These are phyloP conservation scores for rabbit (Oryctolagus cuniculus) DNA, from an alignment of 2,113 vertebrate genomes.

Conservation along the genomic window mOryCun1.1 NC_091432.1:52870501-52871000, in stretches of 20 bases:
- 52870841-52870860: not conserved
- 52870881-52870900: not conserved
- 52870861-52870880: not conserved
- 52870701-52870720: not conserved
- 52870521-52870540: not conserved
- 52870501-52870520: not conserved
- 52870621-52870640: not conserved
- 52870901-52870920: not conserved
- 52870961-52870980: not conserved
- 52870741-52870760: not conserved
- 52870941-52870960: not conserved
- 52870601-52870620: constrained; percentile 14
- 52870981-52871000: not conserved
- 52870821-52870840: not conserved
- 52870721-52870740: not conserved
- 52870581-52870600: constrained; percentile 11
- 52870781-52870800: constrained; percentile 10
- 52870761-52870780: not conserved
- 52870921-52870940: not conserved
- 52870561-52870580: constrained; percentile 24
- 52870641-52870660: not conserved
- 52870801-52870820: not conserved
- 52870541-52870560: not conserved
- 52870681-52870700: not conserved
- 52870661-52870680: not conserved